These are phyloP conservation scores for Anoplopoma fimbria DNA, from an alignment of 2,113 vertebrate species.

Conservation along the genomic window DNA sequence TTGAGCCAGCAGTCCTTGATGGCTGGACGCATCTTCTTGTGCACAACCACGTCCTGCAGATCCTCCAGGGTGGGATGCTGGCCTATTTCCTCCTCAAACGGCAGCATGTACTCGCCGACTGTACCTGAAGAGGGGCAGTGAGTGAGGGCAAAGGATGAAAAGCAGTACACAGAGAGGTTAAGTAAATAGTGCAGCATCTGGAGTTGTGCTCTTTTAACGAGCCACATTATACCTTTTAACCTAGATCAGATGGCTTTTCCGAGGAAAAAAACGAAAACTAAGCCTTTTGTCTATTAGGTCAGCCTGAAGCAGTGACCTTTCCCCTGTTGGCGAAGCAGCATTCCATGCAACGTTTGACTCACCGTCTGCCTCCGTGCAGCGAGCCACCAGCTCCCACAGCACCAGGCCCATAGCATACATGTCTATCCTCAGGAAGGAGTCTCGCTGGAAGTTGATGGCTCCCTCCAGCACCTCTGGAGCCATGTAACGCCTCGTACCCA, in stretches of 20 bases:
- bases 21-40: constrained; percentile 98
- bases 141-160: constrained; percentile 5
- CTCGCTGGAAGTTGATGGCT: constrained; percentile 98
- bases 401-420: constrained; percentile 98
- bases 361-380: constrained; percentile 94
- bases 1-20: constrained; percentile 98
- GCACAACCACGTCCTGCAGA: constrained; percentile 98
- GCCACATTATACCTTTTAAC: constrained; percentile 12
- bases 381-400: constrained; percentile 95
- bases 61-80: constrained; percentile 98
- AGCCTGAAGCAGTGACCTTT: constrained; percentile 58
- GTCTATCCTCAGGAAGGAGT: constrained; percentile 97
- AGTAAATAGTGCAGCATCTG: background rate
- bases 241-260: constrained; percentile 4
- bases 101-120: constrained; percentile 95
- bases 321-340: constrained; percentile 26
- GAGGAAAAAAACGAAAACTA: constrained; percentile 30
- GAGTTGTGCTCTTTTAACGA: constrained; percentile 3
- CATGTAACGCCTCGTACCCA: constrained; percentile 98
- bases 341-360: constrained; percentile 70
- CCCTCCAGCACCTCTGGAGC: constrained; percentile 98
- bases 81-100: constrained; percentile 97
- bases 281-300: constrained; percentile 52
- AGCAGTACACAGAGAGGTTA: background rate
- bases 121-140: constrained; percentile 81